These are phyloP conservation scores for Campoplex nolae DNA, from an alignment of 2,888 invertebrate genomes.

Conservation along the genomic window DNA sequence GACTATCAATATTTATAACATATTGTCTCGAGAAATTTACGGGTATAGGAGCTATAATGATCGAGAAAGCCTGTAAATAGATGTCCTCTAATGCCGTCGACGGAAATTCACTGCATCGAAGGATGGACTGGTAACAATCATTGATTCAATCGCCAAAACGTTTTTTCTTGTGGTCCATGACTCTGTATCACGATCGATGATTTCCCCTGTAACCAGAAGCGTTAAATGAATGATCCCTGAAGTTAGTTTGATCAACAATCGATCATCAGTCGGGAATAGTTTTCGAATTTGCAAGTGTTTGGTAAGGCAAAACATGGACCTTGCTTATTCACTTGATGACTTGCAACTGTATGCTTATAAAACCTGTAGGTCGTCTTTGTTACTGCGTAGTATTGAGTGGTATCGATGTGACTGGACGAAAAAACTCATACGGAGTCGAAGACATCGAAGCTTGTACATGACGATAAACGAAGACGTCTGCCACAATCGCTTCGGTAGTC, in stretches of 20 bases:
- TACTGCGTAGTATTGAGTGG: slow-evolving; percentile 3
- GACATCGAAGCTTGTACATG: slow-evolving; percentile 5
- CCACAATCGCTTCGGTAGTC: slow-evolving; percentile 60
- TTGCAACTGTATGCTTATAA: background rate
- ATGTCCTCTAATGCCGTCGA: slow-evolving; percentile 46
- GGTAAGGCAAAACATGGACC: background rate
- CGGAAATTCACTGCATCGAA: slow-evolving; percentile 30
- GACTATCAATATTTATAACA: slow-evolving; percentile 84
- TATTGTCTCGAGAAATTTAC: slow-evolving; percentile 81
- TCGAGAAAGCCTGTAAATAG: slow-evolving; percentile 50
- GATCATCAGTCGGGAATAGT: background rate
- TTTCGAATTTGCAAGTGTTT: background rate
- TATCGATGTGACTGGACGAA: slow-evolving; percentile 71
- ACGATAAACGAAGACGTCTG: slow-evolving; percentile 43
- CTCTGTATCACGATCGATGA: background rate
- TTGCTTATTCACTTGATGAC: slow-evolving; percentile 8
- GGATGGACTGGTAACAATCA: slow-evolving; percentile 46
- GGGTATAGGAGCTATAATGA: slow-evolving; percentile 73
- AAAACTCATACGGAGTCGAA: slow-evolving; percentile 63
- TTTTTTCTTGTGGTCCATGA: background rate
- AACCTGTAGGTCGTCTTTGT: slow-evolving; percentile 6
- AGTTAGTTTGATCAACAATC: background rate
- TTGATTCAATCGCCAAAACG: slow-evolving; percentile 11
- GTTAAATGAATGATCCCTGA: background rate
- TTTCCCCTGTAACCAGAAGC: background rate